Base-by-base conservation (phyloP, 2,888 invertebrate species). In the Sinodicranocentrus sp. region DNA sequence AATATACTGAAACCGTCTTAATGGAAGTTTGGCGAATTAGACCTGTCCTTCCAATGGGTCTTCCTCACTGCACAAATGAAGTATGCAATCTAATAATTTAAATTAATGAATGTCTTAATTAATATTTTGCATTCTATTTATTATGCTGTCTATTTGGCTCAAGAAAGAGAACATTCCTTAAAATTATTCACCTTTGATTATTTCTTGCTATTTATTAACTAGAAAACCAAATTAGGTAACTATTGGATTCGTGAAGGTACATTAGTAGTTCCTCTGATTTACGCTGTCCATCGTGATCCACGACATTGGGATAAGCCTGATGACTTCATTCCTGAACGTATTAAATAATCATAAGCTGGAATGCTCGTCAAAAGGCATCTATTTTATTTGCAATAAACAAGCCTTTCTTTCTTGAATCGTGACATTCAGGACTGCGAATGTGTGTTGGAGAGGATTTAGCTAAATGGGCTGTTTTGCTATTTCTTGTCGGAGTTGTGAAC, bases 221-320 rank as follows among this genome's bases (percentile, higher is more conserved):
- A 97, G 97, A 91, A 96, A 90, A 94, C 96, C 33, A 92, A 93
- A 87, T 91, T 97, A 39, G 95, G 95, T 89, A 97, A 96, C 59
- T 97, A 94, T 91, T 93, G 92, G 89, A 94, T 97, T 85, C 97
- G 97, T 15, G 94, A 95, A 79, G 95, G 95, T 75, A 94, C 95
- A 0, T 96, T 97, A 91, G 94, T 97, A 5, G 94, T 97, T 0
- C 97, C 97, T 0, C 92, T 97, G 39, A 94, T 97, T 87, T 96
- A 96, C 91, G 95, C 95, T 85, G 95, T 97, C 1, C 97, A 97
- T 91, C 97, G 96, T 96, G 95, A 97, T 90, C 95, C 96, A 0
- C 94, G 93, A 57, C 92, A 96, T 0, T 97, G 97, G 97, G 94
- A 95, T 48, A 94, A 95, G 87, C 97, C 97, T 0, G 94, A 95